Evolutionary conservation across 2,113 vertebrate genomes (phyloP).

Genomic region (Progne subis): DNA sequence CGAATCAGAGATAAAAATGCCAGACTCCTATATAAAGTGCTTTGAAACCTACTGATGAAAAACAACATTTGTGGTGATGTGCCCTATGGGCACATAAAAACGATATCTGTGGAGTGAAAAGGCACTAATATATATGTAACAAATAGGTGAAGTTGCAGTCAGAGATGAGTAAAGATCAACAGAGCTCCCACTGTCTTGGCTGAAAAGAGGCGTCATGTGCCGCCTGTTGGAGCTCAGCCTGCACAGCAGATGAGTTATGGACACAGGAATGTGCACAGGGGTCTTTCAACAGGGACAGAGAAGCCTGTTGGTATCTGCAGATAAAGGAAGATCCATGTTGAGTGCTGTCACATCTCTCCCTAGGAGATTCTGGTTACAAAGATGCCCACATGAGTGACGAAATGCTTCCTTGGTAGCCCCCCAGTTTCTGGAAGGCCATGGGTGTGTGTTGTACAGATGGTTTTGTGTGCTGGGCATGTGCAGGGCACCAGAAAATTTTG

Average conservation of each 20-base stretch:
- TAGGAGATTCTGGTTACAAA: not conserved
- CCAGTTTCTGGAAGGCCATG: not conserved
- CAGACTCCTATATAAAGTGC: not conserved
- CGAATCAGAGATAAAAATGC: not conserved
- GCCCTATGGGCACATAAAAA: not conserved
- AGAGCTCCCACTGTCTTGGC: not conserved
- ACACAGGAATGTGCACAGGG: accelerated
- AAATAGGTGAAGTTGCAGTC: not conserved
- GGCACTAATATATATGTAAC: not conserved
- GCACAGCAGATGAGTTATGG: not conserved
- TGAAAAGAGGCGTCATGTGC: not conserved
- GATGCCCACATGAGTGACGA: accelerated
- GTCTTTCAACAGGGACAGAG: not conserved
- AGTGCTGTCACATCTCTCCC: not conserved
- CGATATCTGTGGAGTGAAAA: not conserved
- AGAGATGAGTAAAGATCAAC: not conserved
- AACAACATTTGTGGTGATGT: not conserved
- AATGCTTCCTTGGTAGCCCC: not conserved
- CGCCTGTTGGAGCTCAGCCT: not conserved
- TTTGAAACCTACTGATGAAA: not conserved
- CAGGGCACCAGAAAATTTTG: not conserved
- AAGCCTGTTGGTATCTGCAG: not conserved
- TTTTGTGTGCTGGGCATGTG: not conserved
- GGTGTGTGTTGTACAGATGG: accelerated
- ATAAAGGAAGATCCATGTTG: not conserved